Base-by-base conservation (phyloP, 35 echinoderm and acorn worm species). In the Lytechinus variegatus region DNA sequence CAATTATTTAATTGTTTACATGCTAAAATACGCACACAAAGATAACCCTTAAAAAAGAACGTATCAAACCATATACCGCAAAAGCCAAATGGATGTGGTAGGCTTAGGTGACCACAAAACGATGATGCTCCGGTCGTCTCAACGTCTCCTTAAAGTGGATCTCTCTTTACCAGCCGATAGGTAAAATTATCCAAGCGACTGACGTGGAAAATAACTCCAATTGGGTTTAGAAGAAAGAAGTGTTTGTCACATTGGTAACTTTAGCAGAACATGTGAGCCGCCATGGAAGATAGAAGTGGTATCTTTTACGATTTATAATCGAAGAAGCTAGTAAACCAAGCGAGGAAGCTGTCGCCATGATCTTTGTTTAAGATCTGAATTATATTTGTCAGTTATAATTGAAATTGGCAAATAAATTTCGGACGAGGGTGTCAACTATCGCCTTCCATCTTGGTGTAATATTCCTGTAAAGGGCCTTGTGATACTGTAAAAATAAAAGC, bases 241-340 rank as follows among this genome's bases (percentile, higher is more conserved):
- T 90, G 88, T 90, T 90, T 90, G 88, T 90, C 88, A 90, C 29
- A 90, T 52, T 90, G 88, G 88, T 90, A 90, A 90, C 88, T 44
- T 90, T 52, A 90, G 88, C 11, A 90, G 88, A 14, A 21, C 27
- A 12, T 54, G 88, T 3, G 88, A 90, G 88, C 11, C 14, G 88
- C 16, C n/a, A 54, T 44, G 16, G 3, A 19, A 90, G 33, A 90
- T 33, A 3, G 33, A 44, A 54, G 88, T 44, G 88, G 88, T 90
- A 28, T 90, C 9, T 90, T 54, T 90, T 19, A 19, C 66, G 16
- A 79, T 24, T 79, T 79, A 24, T n/a, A n/a, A n/a, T 79, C 21
- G 66, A 79, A 79, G 61, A n/a, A n/a, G n/a, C 66, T n/a, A 5
- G 66, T 79, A 58, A 11, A 79, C 66, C 66, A 79, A 7, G 1